phyloP scores from a whole-genome alignment of 53 echinoderm and acorn worm species.

The Zoroaster sp. region DNA sequence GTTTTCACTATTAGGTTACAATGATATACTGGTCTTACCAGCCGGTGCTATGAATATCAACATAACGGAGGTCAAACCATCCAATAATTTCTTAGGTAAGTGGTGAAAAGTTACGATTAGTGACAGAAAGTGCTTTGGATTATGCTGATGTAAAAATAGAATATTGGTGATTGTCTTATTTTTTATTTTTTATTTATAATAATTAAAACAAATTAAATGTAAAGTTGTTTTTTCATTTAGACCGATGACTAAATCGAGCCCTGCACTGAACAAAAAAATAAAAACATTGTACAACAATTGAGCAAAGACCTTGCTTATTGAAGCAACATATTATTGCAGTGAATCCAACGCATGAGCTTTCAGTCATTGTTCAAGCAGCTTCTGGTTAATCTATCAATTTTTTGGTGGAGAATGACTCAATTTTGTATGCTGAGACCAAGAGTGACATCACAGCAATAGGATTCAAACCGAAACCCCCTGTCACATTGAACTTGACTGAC shows the following conservation, averaged over 20 bases:
- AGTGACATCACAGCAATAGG: not conserved
- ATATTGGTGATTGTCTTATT: not conserved
- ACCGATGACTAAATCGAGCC: too few relatives aligned
- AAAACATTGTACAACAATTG: too few relatives aligned
- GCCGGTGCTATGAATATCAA: constrained; percentile 89
- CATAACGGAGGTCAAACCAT: constrained; percentile 64
- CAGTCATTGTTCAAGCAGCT: too few relatives aligned
- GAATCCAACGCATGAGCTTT: too few relatives aligned
- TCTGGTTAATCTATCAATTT: not conserved
- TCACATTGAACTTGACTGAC: not conserved
- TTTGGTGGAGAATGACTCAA: not conserved
- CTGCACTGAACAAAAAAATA: too few relatives aligned
- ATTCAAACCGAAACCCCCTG: not conserved
- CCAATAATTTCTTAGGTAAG: constrained; percentile 89
- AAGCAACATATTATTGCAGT: too few relatives aligned
- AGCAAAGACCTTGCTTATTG: too few relatives aligned
- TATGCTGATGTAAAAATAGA: too few relatives aligned
- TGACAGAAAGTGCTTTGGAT: not conserved
- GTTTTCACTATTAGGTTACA: constrained; percentile 67
- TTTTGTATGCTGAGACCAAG: too few relatives aligned
- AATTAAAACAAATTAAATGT: too few relatives aligned
- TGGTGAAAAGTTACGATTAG: not conserved
- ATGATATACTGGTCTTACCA: constrained; percentile 87
- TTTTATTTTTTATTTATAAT: too few relatives aligned
- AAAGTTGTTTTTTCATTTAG: too few relatives aligned